A percentile compares a stretch with the other conserved stretches of the same genome.
These are phyloP conservation scores for Protobothrops mucrosquamatus DNA, from an alignment of 2,113 vertebrate genomes.

Conservation along the genomic window DNA sequence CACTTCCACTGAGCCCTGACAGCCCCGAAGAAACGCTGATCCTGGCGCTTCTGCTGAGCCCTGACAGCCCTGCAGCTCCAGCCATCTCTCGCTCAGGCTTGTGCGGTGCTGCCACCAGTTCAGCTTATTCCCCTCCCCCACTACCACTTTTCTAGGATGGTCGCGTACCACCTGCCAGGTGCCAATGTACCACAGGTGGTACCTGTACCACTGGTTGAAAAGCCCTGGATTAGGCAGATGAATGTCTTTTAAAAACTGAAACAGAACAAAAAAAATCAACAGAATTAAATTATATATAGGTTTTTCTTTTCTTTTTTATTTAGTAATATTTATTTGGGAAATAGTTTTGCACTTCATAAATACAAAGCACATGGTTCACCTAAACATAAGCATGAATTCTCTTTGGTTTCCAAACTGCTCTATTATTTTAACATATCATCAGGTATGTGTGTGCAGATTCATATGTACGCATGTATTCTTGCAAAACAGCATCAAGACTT, in stretches of 20 bases:
- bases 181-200: too few relatives aligned
- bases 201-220: too few relatives aligned
- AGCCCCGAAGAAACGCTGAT: too few relatives aligned
- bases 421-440: conserved; percentile 52
- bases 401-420: conserved; percentile 71
- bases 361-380: conserved; percentile 65
- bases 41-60: too few relatives aligned
- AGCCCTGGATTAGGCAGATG: conserved; percentile 34
- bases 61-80: too few relatives aligned
- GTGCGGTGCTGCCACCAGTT: too few relatives aligned
- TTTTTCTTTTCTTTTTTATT: conserved; percentile 44
- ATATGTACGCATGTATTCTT: conserved; percentile 18
- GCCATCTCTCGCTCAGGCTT: too few relatives aligned
- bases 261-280: conserved; percentile 59
- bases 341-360: conserved; percentile 72
- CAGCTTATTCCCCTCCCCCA: too few relatives aligned
- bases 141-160: too few relatives aligned
- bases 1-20: too few relatives aligned
- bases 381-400: conserved; percentile 69
- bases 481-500: conserved; percentile 52
- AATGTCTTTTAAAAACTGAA: conserved; percentile 64
- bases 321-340: conserved; percentile 67
- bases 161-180: too few relatives aligned
- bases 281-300: conserved; percentile 69
- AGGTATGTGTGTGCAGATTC: neutral